Evolutionary conservation across 23 tunicate species (phyloP), one percentile per base, ranked within the genome.

Genomic region (Aplidium turbinatum): DNA sequence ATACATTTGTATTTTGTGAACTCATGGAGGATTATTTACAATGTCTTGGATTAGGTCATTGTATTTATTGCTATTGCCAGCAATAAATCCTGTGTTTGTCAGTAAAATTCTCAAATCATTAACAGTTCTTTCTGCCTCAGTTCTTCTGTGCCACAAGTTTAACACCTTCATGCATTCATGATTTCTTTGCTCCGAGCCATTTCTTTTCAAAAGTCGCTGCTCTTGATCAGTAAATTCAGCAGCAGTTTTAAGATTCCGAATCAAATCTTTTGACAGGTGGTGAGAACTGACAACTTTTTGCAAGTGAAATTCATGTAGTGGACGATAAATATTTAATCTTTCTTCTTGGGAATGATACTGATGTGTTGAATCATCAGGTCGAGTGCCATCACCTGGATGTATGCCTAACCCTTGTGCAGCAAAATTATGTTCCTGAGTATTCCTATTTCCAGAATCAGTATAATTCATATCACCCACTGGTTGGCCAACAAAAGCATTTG

Each of bases 21-120:
- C 16, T 9, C 9, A 16, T 9, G 16, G 16, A 9, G 9, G 13
- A 60, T 27, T 60, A 60, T 60, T 36, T 20, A 27, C 35, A 26
- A 60, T 30, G 7, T 60, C 68, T 7, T 20, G 35, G 18, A 65
- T 65, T 30, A 65, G 27, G 9, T 18, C 27, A 19, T 38, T 5
- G 27, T 35, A 65, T 36, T 36, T 65, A 18, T 65, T 38, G 25
- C 38, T 30, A 35, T 26, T 9, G n/a, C 22, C 72, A 35, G 30
- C 50, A 65, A 42, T 9, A 42, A 9, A 9, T 42, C 16, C 50
- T 42, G 50, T 42, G 50, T 36, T 35, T 6, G 72, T 65, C 2
- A 65, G 50, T 3, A 65, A 28, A 36, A 35, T 9, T 38, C 18
- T 65, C 22, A 65, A 65, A 65, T 65, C 72, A 65, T 36, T 36